A percentile compares a stretch with the other conserved stretches of the same genome.
phyloP scores from a whole-genome alignment of 2,797 vertebrate genomes.

The Cuniculus paca region DNA sequence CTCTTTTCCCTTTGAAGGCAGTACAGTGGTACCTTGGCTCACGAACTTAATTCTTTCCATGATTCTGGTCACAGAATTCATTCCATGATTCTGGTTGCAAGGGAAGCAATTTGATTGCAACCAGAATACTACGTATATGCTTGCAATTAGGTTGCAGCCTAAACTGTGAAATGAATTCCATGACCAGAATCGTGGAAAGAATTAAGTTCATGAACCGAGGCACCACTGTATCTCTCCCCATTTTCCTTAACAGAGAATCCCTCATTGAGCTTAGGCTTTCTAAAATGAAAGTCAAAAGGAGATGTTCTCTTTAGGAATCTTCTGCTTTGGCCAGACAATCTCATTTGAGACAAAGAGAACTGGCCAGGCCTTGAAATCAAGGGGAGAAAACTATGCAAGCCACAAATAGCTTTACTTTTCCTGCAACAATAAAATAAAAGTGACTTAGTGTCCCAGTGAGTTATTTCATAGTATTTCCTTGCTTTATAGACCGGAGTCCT shows the following conservation, averaged over 20 bases:
- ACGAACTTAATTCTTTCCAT: neutral
- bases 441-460: neutral
- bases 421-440: neutral
- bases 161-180: neutral
- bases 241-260: neutral
- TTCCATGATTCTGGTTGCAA: neutral
- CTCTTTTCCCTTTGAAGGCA: neutral
- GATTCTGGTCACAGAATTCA: neutral
- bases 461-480: neutral
- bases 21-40: neutral
- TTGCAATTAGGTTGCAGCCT: neutral
- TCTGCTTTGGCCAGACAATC: neutral
- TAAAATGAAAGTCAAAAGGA: constrained; percentile 45
- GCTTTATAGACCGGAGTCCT: neutral
- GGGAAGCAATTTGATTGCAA: neutral
- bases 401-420: constrained; percentile 20
- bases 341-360: neutral
- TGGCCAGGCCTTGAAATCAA: constrained; percentile 44
- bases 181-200: neutral
- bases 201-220: neutral
- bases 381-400: neutral
- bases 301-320: neutral
- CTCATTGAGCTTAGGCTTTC: constrained; percentile 6
- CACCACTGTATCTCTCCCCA: neutral
- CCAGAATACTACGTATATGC: neutral